Evolutionary conservation across 2,888 invertebrate species (phyloP).

Genomic region (Koerneria pararmatus): DNA sequence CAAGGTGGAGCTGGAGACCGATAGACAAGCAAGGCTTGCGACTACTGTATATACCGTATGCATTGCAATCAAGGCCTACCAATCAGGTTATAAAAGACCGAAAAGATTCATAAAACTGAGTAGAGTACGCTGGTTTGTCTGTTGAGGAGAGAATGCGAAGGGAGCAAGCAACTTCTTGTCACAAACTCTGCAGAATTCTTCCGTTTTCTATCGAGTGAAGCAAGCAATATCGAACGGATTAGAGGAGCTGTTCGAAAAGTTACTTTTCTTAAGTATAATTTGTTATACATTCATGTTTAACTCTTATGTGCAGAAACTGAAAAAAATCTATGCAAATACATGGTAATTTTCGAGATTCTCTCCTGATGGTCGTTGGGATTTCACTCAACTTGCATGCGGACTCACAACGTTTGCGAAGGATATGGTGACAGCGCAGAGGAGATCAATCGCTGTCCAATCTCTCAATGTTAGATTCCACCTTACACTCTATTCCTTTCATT

Average conservation of each 20-base stretch:
- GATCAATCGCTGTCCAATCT: slow-evolving; percentile 19
- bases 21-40: slow-evolving; percentile 14
- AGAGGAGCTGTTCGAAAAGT: slow-evolving; percentile 20
- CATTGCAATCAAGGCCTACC: slow-evolving; percentile 14
- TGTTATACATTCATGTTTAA: too few relatives aligned
- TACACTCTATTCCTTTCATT: too few relatives aligned
- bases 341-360: slow-evolving; percentile 12
- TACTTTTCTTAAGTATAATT: slow-evolving; percentile 1
- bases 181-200: neutral
- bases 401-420: slow-evolving; percentile 15
- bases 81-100: slow-evolving; percentile 5
- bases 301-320: too few relatives aligned
- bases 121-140: slow-evolving; percentile 3
- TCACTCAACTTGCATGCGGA: neutral
- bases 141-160: too few relatives aligned
- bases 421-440: slow-evolving; percentile 17
- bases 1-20: slow-evolving; percentile 3
- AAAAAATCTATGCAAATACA: neutral
- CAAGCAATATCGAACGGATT: neutral
- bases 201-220: slow-evolving; percentile 19
- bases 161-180: slow-evolving; percentile 8
- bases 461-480: slow-evolving; percentile 10
- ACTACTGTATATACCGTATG: slow-evolving; percentile 4
- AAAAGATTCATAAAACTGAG: neutral
- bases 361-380: slow-evolving; percentile 2